Evolutionary conservation across 2,113 vertebrate species (phyloP), one percentile per base, ranked within the genome.

Genomic region (Phoenicopterus ruber): DNA sequence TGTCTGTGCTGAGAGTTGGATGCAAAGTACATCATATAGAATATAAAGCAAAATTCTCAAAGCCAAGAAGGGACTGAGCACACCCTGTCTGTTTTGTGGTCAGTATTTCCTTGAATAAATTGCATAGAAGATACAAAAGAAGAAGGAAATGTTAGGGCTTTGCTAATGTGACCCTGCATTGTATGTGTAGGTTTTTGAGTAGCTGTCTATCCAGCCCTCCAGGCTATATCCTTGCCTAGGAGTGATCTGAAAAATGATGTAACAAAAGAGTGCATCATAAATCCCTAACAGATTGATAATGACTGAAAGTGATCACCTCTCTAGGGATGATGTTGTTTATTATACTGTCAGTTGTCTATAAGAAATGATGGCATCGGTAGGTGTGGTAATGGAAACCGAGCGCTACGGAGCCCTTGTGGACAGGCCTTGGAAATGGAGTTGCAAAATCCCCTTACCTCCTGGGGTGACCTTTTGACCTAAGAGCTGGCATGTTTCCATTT

Each of bases 101-200:
- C 52, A 78, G 9, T n/a, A 11, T 66, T 94, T 97, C 54, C 65
- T 76, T 79, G 65, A 91, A 93, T 85, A 95, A 96, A 94, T 89
- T 82, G 69, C 18, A 63, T 11, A 38, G 24, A 85, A 63, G 24
- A 82, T 32, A 84, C n/a, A 94, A 92, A 95, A 92, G 63, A 69
- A 92, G 71, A 81, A 67, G 36, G 25, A 95, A 79, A 69, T 76
- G 21, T 69, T 90, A 50, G 40, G 69, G 52, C 44, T 78, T 58
- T 47, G 13, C 17, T 80, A 86, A 82, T 88, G 61, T 19, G 63
- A 81, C 31, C 31, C 34, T 93, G 50, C 12, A 63, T 63, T 88
- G 25, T 83, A 74, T 77, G 6, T 38, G 57, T 49, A 67, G 34
- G 11, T 31, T 92, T 94, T 69, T 63, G n/a, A 63, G 20, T 34